phyloP scores from a whole-genome alignment of 2,113 vertebrate genomes.

The Daphoenositta chrysoptera region DNA sequence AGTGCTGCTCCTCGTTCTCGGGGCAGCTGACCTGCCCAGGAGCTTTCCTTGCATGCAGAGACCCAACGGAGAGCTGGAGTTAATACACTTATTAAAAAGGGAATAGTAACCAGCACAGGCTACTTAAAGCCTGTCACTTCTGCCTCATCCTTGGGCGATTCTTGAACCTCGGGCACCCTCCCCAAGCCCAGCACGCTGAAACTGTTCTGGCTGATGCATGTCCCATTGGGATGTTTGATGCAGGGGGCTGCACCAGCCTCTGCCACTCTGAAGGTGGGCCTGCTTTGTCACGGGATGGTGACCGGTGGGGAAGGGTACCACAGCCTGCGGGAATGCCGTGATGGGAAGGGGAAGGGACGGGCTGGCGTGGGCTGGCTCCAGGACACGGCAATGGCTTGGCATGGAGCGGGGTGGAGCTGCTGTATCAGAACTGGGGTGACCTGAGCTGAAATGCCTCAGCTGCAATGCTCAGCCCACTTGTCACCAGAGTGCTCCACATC shows the following conservation, averaged over 20 bases:
- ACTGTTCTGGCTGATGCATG: not conserved
- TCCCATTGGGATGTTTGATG: not conserved
- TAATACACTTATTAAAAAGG: not conserved
- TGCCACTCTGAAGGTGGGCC: not conserved
- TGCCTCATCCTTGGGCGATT: not conserved
- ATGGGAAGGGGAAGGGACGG: not conserved
- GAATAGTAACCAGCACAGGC: not conserved
- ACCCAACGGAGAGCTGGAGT: not conserved
- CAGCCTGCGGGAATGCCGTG: fast-evolving
- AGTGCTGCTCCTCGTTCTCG: fast-evolving
- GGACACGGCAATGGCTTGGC: not conserved
- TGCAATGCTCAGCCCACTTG: not conserved
- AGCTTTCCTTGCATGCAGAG: not conserved
- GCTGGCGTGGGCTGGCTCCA: not conserved
- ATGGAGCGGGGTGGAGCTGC: not conserved
- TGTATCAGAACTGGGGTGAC: too few relatives aligned
- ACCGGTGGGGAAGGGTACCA: not conserved
- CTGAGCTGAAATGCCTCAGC: not conserved
- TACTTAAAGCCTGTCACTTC: not conserved
- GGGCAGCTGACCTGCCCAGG: not conserved
- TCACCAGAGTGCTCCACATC: not conserved
- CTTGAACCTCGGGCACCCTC: not conserved
- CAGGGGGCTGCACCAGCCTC: not conserved
- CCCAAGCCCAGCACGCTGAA: not conserved
- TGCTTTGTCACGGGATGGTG: not conserved